Conservation (phyloP, 2,113 vertebrate species). For the Phyllopteryx taeniolatus region DNA sequence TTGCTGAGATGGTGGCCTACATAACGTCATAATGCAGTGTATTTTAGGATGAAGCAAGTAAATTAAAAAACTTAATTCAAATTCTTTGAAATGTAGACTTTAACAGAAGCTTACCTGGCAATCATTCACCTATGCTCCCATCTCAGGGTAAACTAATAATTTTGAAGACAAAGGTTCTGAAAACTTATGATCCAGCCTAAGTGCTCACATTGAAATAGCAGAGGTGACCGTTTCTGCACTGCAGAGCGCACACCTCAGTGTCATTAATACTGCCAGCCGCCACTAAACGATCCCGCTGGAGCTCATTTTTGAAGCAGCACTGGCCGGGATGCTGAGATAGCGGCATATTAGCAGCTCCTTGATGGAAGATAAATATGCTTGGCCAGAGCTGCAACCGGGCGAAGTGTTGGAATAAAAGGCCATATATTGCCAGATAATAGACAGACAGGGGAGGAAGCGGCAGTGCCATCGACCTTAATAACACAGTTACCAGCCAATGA, state of each 20-base stretch:
- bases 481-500: slow-evolving; percentile 48
- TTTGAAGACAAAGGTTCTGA: too few relatives aligned
- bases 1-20: too few relatives aligned
- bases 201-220: background rate
- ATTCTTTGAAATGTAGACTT: background rate
- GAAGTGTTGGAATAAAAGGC: slow-evolving; percentile 32
- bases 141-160: too few relatives aligned
- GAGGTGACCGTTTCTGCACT: slow-evolving; percentile 12
- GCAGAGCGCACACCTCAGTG: slow-evolving; percentile 12
- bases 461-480: slow-evolving; percentile 55
- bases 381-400: slow-evolving; percentile 19
- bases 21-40: background rate
- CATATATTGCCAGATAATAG: slow-evolving; percentile 59
- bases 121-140: background rate
- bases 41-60: background rate
- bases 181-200: background rate
- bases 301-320: slow-evolving; percentile 35
- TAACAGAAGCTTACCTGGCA: background rate
- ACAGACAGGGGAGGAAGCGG: slow-evolving; percentile 50
- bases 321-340: slow-evolving; percentile 26
- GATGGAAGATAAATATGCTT: slow-evolving; percentile 27
- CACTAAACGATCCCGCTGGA: slow-evolving; percentile 32
- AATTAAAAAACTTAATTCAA: background rate
- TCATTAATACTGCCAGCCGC: slow-evolving; percentile 19
- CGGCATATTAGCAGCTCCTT: slow-evolving; percentile 9